Conservation (phyloP, 2,113 vertebrate species). For the rabbit (Oryctolagus cuniculus) region DNA sequence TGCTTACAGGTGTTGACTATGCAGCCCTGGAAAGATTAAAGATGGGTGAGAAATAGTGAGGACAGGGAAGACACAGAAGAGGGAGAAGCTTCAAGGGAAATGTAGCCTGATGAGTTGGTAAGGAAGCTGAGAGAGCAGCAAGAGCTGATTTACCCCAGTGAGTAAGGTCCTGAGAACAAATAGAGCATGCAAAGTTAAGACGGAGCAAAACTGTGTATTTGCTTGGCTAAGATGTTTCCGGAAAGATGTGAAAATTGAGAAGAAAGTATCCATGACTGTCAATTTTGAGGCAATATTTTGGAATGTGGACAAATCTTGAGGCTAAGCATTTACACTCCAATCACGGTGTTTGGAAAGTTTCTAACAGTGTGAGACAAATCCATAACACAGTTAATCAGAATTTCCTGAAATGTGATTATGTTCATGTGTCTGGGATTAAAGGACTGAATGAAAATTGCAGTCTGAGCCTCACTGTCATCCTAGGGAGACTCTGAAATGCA, state of each 20-base stretch:
- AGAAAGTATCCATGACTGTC: neutral
- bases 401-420: constrained; percentile 63
- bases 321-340: constrained; percentile 50
- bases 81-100: neutral
- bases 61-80: neutral
- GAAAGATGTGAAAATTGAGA: constrained; percentile 15
- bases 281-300: constrained; percentile 57
- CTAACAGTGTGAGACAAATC: constrained; percentile 58
- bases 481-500: constrained; percentile 9
- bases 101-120: too few relatives aligned
- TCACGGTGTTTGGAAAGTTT: constrained; percentile 57
- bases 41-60: neutral
- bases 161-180: neutral
- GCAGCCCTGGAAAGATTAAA: neutral
- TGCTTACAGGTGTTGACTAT: neutral
- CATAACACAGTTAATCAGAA: constrained; percentile 54
- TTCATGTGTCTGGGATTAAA: constrained; percentile 60
- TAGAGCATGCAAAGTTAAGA: neutral
- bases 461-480: constrained; percentile 14
- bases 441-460: constrained; percentile 44
- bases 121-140: neutral
- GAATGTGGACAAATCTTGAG: constrained; percentile 60
- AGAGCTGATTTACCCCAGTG: neutral
- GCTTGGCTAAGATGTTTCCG: constrained; percentile 41
- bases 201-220: neutral